Base-by-base conservation (phyloP, 2,797 vertebrate species). In the Pipistrellus pipistrellus region DNA sequence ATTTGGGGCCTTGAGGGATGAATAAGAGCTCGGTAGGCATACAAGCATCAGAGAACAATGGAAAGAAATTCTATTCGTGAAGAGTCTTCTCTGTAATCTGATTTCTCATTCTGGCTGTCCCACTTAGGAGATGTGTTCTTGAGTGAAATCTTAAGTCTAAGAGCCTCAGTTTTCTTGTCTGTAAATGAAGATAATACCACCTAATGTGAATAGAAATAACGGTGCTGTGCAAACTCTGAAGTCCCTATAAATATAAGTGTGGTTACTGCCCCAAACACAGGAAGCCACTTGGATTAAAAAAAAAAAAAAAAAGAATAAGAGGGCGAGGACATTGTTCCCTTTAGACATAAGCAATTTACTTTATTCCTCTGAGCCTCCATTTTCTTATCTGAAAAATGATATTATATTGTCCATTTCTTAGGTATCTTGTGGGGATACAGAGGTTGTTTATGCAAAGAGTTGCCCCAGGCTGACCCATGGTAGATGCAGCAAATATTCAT, bases 391-490 rank as follows among this genome's bases (percentile, higher is more conserved):
- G 55, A 77, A 89, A 89, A 59, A 20, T 25, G 64, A 82, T 38
- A 44, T 93, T 41, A 82, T 27, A 64, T 51, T 44, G 62, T 73
- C 14, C 53, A 53, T 48, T 81, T 82, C 18, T 35, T 59, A 77
- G 59, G 9, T 27, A 21, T 75, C 66, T 62, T 90, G 8, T 80
- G 44, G 78, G 81, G 14, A 76, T n/a, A 77, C 68, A 85, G 53
- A 80, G 8, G 12, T 51, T 84, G 53, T 75, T 95, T 90, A 68
- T 38, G 57, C 72, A 88, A 80, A 85, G 59, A 44, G 18, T 20
- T 53, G 3, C 9, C 7, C 12, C 8, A 66, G 25, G 38, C 44
- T 76, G 53, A 84, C 53, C 46, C n/a, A n/a, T 6, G 11, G 11
- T 27, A 71, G 20, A 38, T 12, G 25, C 23, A 51, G 30, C 38